Conservation (phyloP, 2,888 invertebrate genomes). For the Drosophila longiperda region DNA sequence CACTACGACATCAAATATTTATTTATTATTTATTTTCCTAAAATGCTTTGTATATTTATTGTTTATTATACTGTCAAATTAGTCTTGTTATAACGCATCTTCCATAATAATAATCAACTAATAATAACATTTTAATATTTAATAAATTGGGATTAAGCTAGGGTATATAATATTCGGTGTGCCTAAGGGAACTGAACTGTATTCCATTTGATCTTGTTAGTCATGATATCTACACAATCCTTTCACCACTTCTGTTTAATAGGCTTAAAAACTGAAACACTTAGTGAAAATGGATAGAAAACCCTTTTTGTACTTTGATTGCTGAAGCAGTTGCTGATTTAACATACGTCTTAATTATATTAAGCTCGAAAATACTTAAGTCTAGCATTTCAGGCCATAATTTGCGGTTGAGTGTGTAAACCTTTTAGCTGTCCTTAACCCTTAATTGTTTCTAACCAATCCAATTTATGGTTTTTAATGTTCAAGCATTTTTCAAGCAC, state of each 20-base stretch:
- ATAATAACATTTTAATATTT: background rate
- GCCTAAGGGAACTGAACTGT: background rate
- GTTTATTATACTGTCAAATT: background rate
- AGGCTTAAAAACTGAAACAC: conserved; percentile 70
- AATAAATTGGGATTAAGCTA: background rate
- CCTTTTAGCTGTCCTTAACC: conserved; percentile 20
- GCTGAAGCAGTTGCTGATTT: conserved; percentile 32
- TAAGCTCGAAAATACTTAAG: background rate
- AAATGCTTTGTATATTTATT: background rate
- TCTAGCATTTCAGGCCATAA: conserved; percentile 6
- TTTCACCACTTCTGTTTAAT: conserved; percentile 44
- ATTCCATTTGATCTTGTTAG: background rate
- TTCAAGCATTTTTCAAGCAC: background rate
- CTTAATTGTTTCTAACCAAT: conserved; percentile 13
- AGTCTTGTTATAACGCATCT: background rate
- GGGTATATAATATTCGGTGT: background rate
- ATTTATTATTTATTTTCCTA: background rate
- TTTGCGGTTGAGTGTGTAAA: conserved; percentile 5
- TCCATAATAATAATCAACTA: background rate
- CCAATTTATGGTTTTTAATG: conserved; percentile 32
- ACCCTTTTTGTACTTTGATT: conserved; percentile 44
- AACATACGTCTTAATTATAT: conserved; percentile 3
- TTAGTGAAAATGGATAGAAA: conserved; percentile 41
- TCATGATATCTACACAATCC: conserved; percentile 1
- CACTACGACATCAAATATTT: background rate